Conservation (phyloP, 2,888 invertebrate species). For the Tipula lateralis region DNA sequence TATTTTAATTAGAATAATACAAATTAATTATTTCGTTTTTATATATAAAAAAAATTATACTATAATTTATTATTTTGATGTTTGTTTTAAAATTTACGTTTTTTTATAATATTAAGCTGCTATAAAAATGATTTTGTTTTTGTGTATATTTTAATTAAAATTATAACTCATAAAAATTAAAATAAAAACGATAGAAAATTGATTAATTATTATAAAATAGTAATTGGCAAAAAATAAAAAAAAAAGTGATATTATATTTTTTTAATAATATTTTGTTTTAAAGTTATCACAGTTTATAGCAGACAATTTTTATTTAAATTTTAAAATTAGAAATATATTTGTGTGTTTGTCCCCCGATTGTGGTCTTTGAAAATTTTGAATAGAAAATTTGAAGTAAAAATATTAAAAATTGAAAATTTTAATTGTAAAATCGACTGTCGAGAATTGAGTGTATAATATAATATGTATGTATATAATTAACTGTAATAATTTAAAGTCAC, state of each 20-base stretch:
- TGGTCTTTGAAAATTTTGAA: not conserved
- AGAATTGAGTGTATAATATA: not conserved
- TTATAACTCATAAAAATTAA: not conserved
- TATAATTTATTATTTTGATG: constrained; percentile 13
- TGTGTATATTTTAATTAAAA: not conserved
- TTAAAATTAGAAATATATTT: not conserved
- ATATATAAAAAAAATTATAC: not conserved
- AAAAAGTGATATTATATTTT: not conserved
- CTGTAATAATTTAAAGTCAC: not conserved
- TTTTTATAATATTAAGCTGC: not conserved
- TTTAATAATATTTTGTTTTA: not conserved
- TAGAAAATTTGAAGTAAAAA: not conserved
- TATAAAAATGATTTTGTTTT: not conserved
- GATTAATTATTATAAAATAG: not conserved
- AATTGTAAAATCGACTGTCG: not conserved
- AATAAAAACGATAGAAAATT: not conserved
- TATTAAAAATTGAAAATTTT: not conserved
- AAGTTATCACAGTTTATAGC: constrained; percentile 1
- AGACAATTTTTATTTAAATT: not conserved
- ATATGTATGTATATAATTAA: not conserved
- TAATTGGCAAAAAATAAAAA: not conserved
- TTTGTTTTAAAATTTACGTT: not conserved
- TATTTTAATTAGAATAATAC: not conserved
- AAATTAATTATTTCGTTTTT: not conserved
- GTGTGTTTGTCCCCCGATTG: not conserved